Evolutionary conservation across 1,140 invertebrate species (phyloP), one percentile per base, ranked within the genome.

Genomic region (Chrysomallon squamiferum): DNA sequence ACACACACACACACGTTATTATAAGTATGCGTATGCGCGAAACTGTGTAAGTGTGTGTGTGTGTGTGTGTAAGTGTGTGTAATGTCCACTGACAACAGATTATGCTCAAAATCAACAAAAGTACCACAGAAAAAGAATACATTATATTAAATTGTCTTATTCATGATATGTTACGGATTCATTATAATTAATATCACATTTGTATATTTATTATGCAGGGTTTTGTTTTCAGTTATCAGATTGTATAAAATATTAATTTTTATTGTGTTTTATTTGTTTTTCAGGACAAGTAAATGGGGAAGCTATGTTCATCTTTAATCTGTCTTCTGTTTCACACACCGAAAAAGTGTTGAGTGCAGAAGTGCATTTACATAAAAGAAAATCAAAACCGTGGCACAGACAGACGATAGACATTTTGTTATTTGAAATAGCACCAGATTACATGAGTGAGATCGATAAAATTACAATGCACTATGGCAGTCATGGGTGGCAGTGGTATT

Each of bases 291-390:
- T 83, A n/a, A 76, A 83, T 65, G 76, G 73, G 1, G 67, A 76
- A 45, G 57, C 68, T 3, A 81, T 84, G 78, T 82, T 85, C 59
- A 64, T 86, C 11, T 86, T 85, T 72, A 86, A 86, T 66, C 62
- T 86, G 58, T 76, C 77, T 9, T 82, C 84, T 0, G 60, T 86
- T 4, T 56, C 65, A 43, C 59, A 75, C 3, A 72, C 74, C 0
- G 84, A 85, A 68, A 68, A 71, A 45, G 68, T 85, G 11, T 64
- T 85, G 15, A 74, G 75, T 52, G 85, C 81, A 29, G 82, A 86
- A 68, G 76, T 86, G 27, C 85, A 85, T 70, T 57, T 86, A 22
- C 83, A 74, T 73, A 79, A 77, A 73, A 73, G 75, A 47, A 75
- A 73, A 65, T 62, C 66, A n/a, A 71, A 66, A 38, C 71, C 61